Percentiles rank a stretch among this genome's conserved stretches.
Conservation (phyloP, 2,888 invertebrate species). For the Papilio gigon region DNA sequence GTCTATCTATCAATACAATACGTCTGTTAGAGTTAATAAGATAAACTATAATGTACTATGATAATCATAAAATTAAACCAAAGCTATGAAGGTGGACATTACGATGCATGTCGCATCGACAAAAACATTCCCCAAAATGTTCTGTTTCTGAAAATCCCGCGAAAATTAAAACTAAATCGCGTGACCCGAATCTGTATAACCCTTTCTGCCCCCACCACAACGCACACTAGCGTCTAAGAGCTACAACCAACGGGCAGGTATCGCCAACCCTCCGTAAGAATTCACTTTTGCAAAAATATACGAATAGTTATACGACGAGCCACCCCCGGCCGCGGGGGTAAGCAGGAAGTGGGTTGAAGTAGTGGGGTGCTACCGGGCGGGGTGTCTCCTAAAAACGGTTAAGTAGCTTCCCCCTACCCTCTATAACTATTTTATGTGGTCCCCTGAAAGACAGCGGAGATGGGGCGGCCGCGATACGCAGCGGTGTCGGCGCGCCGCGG, state of each 20-base stretch:
- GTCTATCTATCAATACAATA: neutral
- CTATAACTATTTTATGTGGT: constrained; percentile 83
- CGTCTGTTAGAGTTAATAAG: neutral
- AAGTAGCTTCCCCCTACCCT: constrained; percentile 79
- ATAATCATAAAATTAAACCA: constrained; percentile 23
- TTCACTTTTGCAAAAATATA: constrained; percentile 79
- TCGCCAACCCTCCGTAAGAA: constrained; percentile 78
- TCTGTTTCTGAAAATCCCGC: constrained; percentile 58
- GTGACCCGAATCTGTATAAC: constrained; percentile 76
- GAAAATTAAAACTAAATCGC: constrained; percentile 79
- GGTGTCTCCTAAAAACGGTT: constrained; percentile 83
- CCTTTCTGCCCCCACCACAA: constrained; percentile 64
- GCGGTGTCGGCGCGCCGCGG: constrained; percentile 66
- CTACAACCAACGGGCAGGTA: constrained; percentile 75
- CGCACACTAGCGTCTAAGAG: constrained; percentile 69
- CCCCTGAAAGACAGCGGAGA: constrained; percentile 82
- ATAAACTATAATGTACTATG: neutral
- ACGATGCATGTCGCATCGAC: constrained; percentile 57
- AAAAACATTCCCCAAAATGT: constrained; percentile 58
- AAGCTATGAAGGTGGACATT: constrained; percentile 42
- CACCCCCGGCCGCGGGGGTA: constrained; percentile 58
- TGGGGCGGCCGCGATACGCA: constrained; percentile 75
- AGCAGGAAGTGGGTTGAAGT: constrained; percentile 77
- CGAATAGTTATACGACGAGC: constrained; percentile 72
- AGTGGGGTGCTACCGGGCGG: constrained; percentile 74